These are phyloP conservation scores for Zophobas atratus DNA, from an alignment of 1,140 invertebrate genomes.

Conservation along the genomic window DNA sequence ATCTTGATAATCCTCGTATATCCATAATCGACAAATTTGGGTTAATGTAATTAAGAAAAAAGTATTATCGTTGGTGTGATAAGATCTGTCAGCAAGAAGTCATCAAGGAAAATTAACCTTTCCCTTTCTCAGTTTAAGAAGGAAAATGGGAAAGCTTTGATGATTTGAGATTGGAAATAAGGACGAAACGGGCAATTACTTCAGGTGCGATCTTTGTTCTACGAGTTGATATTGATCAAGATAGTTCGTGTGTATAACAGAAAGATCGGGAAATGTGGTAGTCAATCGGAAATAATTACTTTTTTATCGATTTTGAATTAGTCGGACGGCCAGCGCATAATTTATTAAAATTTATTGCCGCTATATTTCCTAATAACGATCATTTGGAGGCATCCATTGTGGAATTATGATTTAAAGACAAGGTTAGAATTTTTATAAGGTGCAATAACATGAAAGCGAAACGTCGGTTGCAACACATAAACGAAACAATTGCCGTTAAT, in stretches of 20 bases:
- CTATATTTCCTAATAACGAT: conserved; percentile 40
- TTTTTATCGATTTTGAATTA: conserved; percentile 41
- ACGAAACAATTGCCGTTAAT: conserved; percentile 35
- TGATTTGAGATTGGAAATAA: no score
- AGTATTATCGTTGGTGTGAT: background rate
- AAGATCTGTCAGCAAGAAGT: background rate
- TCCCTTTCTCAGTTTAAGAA: background rate
- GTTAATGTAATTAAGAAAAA: conserved; percentile 16
- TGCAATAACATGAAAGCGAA: conserved; percentile 39
- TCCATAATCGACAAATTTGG: conserved; percentile 3
- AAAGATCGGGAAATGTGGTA: background rate
- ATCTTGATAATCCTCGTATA: conserved; percentile 14
- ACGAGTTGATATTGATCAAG: conserved; percentile 1
- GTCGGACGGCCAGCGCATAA: conserved; percentile 16
- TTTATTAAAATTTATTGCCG: conserved; percentile 33
- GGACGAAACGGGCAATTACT: no score
- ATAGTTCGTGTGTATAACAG: background rate
- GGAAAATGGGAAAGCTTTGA: background rate
- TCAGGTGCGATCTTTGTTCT: background rate
- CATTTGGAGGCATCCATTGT: conserved; percentile 36
- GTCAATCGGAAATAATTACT: conserved; percentile 29
- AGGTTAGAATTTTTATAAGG: conserved; percentile 43
- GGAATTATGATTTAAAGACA: conserved; percentile 40
- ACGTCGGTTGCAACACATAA: conserved; percentile 29
- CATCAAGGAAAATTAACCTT: background rate